Conservation (phyloP, 2,888 invertebrate genomes). For the Drosophila macrospina region DNA sequence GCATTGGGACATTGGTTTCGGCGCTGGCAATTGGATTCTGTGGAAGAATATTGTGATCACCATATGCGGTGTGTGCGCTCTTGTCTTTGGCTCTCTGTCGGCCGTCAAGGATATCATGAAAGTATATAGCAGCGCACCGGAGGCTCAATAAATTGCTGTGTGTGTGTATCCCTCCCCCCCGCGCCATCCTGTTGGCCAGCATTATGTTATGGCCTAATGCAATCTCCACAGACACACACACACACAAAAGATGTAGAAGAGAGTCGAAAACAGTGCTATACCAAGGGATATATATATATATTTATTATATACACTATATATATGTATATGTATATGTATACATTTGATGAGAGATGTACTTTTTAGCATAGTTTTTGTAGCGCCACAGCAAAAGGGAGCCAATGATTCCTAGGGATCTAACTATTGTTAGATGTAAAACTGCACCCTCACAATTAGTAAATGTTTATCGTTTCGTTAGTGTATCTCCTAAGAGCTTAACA, state of each 20-base stretch:
- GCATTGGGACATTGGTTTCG: constrained; percentile 94
- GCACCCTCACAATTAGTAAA: constrained; percentile 50
- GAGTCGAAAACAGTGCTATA: constrained; percentile 53
- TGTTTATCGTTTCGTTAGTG: constrained; percentile 32
- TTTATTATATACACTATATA: constrained; percentile 64
- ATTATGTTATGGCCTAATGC: constrained; percentile 1
- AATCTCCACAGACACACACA: constrained; percentile 18
- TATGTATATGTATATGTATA: too few relatives aligned
- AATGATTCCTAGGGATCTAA: constrained; percentile 68
- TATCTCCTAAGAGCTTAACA: constrained; percentile 36
- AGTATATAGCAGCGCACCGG: constrained; percentile 60
- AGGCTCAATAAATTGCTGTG: constrained; percentile 41
- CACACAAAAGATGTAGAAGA: too few relatives aligned
- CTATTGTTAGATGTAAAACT: constrained; percentile 81
- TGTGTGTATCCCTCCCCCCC: neutral
- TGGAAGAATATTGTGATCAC: constrained; percentile 92
- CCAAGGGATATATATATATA: constrained; percentile 75
- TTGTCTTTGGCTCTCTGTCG: constrained; percentile 92
- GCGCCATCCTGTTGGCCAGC: neutral
- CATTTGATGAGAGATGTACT: constrained; percentile 34
- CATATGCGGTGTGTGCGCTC: constrained; percentile 91
- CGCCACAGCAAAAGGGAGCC: constrained; percentile 33
- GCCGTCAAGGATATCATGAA: constrained; percentile 88
- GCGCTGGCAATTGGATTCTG: constrained; percentile 89
- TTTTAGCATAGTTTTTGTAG: constrained; percentile 56